Evolutionary conservation across 2,113 vertebrate genomes (phyloP).

Genomic region (Cnemophilus loriae): DNA sequence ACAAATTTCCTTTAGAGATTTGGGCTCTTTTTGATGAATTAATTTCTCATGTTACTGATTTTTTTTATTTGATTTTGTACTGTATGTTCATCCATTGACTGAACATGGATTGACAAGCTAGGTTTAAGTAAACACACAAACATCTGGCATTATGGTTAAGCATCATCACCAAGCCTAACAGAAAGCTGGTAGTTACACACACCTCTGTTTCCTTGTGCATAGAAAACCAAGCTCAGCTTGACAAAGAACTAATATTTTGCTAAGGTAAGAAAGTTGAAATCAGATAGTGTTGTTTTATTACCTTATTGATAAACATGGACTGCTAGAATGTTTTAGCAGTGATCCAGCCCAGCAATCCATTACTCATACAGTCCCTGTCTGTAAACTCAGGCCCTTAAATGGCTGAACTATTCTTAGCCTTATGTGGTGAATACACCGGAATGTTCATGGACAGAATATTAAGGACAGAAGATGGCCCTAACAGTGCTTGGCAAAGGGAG

Average conservation of each 20-base stretch:
- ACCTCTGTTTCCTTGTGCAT: not conserved
- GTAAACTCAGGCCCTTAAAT: constrained; percentile 42
- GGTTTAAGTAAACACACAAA: not conserved
- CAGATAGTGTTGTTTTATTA: not conserved
- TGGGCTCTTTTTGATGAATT: rapidly evolving
- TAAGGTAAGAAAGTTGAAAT: not conserved
- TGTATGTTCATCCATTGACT: not conserved
- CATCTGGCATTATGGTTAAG: not conserved
- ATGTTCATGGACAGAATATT: constrained; percentile 49
- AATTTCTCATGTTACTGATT: not conserved
- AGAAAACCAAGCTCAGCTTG: not conserved
- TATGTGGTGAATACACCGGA: constrained; percentile 49
- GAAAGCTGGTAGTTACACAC: not conserved
- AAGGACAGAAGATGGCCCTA: constrained; percentile 49
- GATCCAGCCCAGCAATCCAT: not conserved
- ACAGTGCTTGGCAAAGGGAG: constrained; percentile 16
- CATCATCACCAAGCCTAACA: not conserved
- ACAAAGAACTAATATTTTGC: not conserved
- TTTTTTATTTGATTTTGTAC: not conserved
- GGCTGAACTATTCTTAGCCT: constrained; percentile 58
- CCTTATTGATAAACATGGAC: not conserved
- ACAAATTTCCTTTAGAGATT: not conserved
- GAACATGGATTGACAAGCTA: not conserved
- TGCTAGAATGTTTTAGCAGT: not conserved
- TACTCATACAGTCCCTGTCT: not conserved